Evolutionary conservation across 2,113 vertebrate genomes (phyloP).

Genomic region (Xenopus borealis): DNA sequence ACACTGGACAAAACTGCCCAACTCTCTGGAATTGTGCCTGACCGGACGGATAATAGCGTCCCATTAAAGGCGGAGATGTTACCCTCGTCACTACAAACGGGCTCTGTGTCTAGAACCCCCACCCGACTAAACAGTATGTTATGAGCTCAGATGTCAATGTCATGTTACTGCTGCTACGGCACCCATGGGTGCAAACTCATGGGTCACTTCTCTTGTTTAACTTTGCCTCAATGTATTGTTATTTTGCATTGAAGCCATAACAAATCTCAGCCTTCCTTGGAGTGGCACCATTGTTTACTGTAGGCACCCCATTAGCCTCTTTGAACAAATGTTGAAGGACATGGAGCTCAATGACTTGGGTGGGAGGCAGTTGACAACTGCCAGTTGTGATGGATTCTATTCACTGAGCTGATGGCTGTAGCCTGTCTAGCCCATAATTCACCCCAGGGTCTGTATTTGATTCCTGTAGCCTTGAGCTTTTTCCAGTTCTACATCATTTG

Average conservation of each 20-base stretch:
- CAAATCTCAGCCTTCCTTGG: background rate
- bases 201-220: too few relatives aligned
- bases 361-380: constrained; percentile 8
- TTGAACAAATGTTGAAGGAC: background rate
- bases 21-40: constrained; percentile 60
- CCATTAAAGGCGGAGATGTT: constrained; percentile 75
- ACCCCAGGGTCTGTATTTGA: background rate
- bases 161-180: background rate
- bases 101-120: constrained; percentile 58
- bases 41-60: constrained; percentile 62
- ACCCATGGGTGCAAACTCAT: background rate
- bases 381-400: constrained; percentile 23
- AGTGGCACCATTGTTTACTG: constrained; percentile 4
- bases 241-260: background rate
- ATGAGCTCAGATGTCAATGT: background rate
- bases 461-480: background rate
- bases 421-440: constrained; percentile 8
- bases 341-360: background rate
- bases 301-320: background rate
- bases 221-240: background rate
- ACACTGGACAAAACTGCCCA: constrained; percentile 66
- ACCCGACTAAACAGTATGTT: constrained; percentile 64
- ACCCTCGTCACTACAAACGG: constrained; percentile 58
- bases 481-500: background rate
- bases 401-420: constrained; percentile 2